Evolutionary conservation across 2,797 vertebrate species (phyloP).

Genomic region (Huso huso): DNA sequence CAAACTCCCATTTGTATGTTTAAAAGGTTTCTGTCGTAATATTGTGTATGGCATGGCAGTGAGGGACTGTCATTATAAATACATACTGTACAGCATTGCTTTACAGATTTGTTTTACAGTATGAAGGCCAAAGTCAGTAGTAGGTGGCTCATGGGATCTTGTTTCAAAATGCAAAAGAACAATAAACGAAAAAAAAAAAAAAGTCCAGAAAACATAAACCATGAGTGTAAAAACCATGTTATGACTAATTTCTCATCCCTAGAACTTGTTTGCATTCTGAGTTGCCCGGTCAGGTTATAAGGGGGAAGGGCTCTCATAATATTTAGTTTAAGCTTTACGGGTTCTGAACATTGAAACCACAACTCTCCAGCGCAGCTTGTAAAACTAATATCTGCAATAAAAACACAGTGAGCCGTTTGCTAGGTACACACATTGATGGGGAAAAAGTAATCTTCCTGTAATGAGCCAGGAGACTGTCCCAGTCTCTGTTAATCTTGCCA

Average conservation of each 20-base stretch:
- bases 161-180: too few relatives aligned
- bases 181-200: too few relatives aligned
- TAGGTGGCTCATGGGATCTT: too few relatives aligned
- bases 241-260: neutral
- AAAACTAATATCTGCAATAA: conserved; percentile 32
- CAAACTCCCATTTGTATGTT: too few relatives aligned
- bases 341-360: conserved; percentile 24
- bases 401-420: conserved; percentile 22
- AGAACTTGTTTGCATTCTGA: conserved; percentile 10
- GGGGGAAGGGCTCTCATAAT: conserved; percentile 18
- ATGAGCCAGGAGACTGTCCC: conserved; percentile 28
- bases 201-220: neutral
- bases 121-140: too few relatives aligned
- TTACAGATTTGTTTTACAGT: too few relatives aligned
- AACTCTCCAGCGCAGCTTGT: conserved; percentile 26
- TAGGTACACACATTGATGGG: conserved; percentile 30
- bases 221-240: neutral
- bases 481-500: conserved; percentile 33
- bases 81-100: too few relatives aligned
- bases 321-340: conserved; percentile 18
- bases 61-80: too few relatives aligned
- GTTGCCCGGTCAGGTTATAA: conserved; percentile 2
- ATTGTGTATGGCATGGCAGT: too few relatives aligned
- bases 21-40: too few relatives aligned
- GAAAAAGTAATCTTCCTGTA: conserved; percentile 32